These are phyloP conservation scores for Conomelus anceps DNA, from an alignment of 2,888 invertebrate species.

Conservation along the genomic window DNA sequence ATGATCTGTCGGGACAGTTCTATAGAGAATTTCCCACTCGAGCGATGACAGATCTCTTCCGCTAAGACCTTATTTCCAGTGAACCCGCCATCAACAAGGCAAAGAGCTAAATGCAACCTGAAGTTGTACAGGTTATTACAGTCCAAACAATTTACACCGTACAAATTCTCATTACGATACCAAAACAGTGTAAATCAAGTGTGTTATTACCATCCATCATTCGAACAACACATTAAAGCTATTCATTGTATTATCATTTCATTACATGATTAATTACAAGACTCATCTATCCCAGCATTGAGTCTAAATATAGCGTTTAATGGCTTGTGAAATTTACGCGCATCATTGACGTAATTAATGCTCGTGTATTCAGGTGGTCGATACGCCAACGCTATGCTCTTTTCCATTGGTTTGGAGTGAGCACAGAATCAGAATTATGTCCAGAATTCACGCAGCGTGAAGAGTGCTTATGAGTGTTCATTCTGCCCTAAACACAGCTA, in stretches of 20 bases:
- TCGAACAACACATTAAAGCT: neutral
- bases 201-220: neutral
- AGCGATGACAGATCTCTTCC: neutral
- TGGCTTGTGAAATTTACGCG: neutral
- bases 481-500: neutral
- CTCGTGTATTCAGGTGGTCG: neutral
- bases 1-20: neutral
- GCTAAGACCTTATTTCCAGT: neutral
- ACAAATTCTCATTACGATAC: neutral
- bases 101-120: neutral
- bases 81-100: neutral
- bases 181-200: neutral
- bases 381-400: neutral
- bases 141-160: neutral
- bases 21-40: neutral
- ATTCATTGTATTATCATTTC: neutral
- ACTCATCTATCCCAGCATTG: neutral
- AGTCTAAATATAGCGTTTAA: neutral
- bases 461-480: too few relatives aligned
- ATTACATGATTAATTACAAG: neutral
- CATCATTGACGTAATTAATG: neutral
- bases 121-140: neutral
- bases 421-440: neutral
- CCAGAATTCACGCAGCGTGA: neutral
- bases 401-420: neutral